Conservation (phyloP, 2,113 vertebrate genomes). For the Notothenia coriiceps region DNA sequence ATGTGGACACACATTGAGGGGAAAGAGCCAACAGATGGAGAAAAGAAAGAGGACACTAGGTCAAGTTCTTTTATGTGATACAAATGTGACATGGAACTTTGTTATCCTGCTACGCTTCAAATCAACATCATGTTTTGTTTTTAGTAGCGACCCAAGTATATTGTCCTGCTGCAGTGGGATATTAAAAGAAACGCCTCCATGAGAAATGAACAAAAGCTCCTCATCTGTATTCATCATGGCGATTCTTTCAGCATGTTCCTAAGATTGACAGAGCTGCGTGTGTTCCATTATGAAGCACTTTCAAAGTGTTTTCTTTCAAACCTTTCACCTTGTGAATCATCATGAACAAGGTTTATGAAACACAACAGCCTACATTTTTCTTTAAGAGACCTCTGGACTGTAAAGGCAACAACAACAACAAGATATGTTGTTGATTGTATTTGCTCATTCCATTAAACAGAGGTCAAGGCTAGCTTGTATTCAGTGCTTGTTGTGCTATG, state of each 20-base stretch:
- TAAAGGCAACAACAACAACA: conserved; percentile 1
- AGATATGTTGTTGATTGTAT: background rate
- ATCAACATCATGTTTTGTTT: background rate
- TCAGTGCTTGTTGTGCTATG: background rate
- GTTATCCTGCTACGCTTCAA: background rate
- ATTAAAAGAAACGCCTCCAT: background rate
- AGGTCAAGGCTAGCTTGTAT: background rate
- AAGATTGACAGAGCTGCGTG: background rate
- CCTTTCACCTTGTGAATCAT: conserved; percentile 16
- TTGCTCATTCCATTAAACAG: background rate
- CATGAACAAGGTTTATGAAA: conserved; percentile 1
- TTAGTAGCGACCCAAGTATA: background rate
- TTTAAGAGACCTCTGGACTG: conserved; percentile 13
- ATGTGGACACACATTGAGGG: background rate
- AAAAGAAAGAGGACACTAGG: background rate
- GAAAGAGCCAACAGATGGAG: background rate
- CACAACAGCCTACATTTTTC: background rate
- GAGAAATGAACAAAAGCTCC: background rate
- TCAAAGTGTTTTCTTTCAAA: conserved; percentile 4
- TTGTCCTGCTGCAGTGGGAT: conserved; percentile 16
- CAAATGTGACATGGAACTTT: background rate
- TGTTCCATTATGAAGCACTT: background rate
- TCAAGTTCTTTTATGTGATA: background rate
- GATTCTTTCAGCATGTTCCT: background rate
- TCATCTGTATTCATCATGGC: background rate